Evolutionary conservation across 2,888 invertebrate species (phyloP).

Genomic region (Dryomyza anilis): DNA sequence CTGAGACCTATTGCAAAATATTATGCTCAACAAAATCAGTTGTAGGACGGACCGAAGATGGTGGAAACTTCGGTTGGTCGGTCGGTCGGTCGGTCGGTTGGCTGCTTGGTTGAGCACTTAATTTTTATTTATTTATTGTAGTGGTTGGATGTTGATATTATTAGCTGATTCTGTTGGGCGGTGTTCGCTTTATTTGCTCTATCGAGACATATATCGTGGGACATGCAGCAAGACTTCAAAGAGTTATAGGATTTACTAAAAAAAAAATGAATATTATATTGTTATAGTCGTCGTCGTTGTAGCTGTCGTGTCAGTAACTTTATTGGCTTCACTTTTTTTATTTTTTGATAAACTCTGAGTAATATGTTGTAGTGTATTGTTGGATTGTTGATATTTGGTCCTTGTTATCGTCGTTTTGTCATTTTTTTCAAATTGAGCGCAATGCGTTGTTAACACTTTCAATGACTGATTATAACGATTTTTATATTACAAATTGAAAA

Average conservation of each 20-base stretch:
- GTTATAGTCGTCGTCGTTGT: background rate
- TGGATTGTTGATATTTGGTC: background rate
- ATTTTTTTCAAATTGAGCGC: no score
- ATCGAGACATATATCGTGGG: background rate
- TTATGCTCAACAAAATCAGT: no score
- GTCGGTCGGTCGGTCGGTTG: background rate
- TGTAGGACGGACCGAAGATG: no score
- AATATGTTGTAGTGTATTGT: background rate
- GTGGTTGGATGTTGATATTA: no score
- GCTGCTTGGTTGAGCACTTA: background rate
- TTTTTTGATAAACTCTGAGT: slow-evolving; percentile 1
- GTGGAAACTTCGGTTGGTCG: background rate
- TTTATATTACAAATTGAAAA: no score
- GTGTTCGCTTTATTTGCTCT: background rate
- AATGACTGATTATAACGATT: no score
- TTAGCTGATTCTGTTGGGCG: background rate
- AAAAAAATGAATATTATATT: background rate
- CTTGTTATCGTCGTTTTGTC: background rate
- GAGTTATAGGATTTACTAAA: no score
- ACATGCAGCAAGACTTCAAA: background rate
- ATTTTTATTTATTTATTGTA: no score
- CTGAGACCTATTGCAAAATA: background rate
- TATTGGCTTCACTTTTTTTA: slow-evolving; percentile 16
- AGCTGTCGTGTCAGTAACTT: background rate
- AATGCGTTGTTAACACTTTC: no score